Conservation (phyloP, 2,888 invertebrate genomes). For the Drosophila gaucha region DNA sequence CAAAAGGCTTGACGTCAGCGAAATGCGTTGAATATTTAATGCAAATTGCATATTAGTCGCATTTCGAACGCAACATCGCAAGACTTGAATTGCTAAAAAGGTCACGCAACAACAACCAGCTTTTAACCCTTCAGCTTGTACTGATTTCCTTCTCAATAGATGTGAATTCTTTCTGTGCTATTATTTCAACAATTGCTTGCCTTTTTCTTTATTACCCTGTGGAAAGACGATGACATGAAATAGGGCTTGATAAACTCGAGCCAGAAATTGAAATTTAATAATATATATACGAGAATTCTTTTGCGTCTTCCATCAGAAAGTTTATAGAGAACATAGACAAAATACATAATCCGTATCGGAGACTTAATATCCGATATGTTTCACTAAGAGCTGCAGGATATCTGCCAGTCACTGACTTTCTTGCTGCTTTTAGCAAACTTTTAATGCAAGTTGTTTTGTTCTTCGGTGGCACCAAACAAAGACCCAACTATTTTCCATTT, state of each 20-base stretch:
- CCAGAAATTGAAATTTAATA: neutral
- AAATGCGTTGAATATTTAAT: constrained; percentile 48
- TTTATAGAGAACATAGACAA: no score
- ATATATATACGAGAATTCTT: no score
- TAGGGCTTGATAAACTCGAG: neutral
- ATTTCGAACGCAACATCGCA: constrained; percentile 21
- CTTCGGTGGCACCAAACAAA: constrained; percentile 27
- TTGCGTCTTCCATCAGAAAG: no score
- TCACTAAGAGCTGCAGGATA: neutral
- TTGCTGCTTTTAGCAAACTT: constrained; percentile 22
- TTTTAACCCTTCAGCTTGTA: constrained; percentile 34
- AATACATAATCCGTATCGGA: no score
- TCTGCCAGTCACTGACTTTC: neutral
- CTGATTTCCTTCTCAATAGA: constrained; percentile 27
- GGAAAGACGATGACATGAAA: neutral
- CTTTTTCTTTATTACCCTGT: constrained; percentile 10
- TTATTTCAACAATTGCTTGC: constrained; percentile 25
- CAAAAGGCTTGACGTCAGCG: constrained; percentile 28
- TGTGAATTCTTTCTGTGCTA: constrained; percentile 23
- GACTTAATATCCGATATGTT: neutral
- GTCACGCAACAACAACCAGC: constrained; percentile 35
- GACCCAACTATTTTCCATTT: constrained; percentile 28
- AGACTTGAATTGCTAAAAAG: constrained; percentile 16
- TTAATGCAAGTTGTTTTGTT: constrained; percentile 29
- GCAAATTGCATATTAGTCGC: constrained; percentile 57